A percentile compares a stretch with the other conserved stretches of the same genome.
These are phyloP conservation scores for Magallana ariakensis DNA, from an alignment of 1,140 invertebrate species.

Conservation along the genomic window DNA sequence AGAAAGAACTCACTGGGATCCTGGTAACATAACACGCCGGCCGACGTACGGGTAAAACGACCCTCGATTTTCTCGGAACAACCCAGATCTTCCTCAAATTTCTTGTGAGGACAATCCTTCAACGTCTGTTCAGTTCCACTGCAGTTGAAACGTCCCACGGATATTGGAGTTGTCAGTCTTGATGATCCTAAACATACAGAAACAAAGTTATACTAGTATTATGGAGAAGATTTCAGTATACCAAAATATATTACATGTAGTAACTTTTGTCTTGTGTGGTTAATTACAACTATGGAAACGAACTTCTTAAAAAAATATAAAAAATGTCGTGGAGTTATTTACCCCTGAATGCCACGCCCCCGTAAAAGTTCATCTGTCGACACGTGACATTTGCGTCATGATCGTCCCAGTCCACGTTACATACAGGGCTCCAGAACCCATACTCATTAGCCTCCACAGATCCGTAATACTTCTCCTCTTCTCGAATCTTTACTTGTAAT, in stretches of 20 bases:
- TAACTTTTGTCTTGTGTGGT: no score
- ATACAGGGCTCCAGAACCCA: constrained; percentile 67
- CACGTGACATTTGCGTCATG: constrained; percentile 69
- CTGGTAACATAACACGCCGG: constrained; percentile 64
- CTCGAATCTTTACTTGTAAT: constrained; percentile 43
- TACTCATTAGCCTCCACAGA: constrained; percentile 60
- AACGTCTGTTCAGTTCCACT: constrained; percentile 58
- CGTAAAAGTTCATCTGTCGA: constrained; percentile 60
- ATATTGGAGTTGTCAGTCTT: constrained; percentile 52
- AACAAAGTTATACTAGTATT: no score
- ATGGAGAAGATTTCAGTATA: no score
- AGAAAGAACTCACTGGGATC: constrained; percentile 46
- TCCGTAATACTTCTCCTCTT: constrained; percentile 56
- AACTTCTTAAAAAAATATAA: no score
- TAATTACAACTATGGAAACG: no score
- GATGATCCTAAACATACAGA: constrained; percentile 39
- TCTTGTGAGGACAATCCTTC: constrained; percentile 55
- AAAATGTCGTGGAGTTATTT: neutral
- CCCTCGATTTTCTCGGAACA: constrained; percentile 56
- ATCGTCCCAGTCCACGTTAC: constrained; percentile 63
- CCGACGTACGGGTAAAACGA: constrained; percentile 46
- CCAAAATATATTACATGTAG: no score
- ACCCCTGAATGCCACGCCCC: constrained; percentile 62
- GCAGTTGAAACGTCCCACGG: constrained; percentile 62
- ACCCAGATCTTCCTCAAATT: constrained; percentile 59